Conservation (phyloP, 2,113 vertebrate genomes). For the Ptychochromis oligacanthus region DNA sequence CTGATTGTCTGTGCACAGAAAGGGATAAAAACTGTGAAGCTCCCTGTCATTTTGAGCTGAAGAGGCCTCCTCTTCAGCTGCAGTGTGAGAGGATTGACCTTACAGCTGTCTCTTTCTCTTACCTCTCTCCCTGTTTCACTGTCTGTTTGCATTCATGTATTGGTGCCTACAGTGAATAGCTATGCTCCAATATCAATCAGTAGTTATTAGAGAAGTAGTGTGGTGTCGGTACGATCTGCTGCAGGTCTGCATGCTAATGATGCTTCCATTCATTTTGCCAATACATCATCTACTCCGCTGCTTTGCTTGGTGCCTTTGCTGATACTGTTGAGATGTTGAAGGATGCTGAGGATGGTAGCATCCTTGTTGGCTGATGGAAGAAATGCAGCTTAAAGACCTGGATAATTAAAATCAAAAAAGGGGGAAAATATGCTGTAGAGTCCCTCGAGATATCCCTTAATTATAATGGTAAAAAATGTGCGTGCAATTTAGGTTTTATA, state of each 20-base stretch:
- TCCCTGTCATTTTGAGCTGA: slow-evolving; percentile 12
- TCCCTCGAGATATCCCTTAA: too few species aligned
- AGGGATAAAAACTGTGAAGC: slow-evolving; percentile 1
- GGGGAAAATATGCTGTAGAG: too few species aligned
- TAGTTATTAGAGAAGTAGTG: not conserved
- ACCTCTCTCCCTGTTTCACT: not conserved
- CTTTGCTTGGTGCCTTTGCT: not conserved
- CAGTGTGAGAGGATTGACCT: slow-evolving; percentile 11
- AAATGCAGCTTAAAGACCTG: not conserved
- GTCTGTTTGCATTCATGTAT: slow-evolving; percentile 5
- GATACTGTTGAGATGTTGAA: not conserved
- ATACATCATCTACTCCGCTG: not conserved
- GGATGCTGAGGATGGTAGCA: not conserved
- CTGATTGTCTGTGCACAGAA: slow-evolving; percentile 4
- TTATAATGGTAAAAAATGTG: not conserved
- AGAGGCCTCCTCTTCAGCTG: not conserved
- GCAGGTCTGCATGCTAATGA: slow-evolving; percentile 13
- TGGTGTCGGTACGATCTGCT: not conserved
- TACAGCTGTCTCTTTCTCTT: not conserved
- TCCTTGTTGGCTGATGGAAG: not conserved
- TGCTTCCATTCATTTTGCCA: not conserved
- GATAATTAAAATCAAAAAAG: too few species aligned
- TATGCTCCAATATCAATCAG: slow-evolving; percentile 23
- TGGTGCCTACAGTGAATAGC: not conserved
- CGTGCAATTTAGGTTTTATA: not conserved